phyloP scores from a whole-genome alignment of 2,888 invertebrate genomes.

The Lasius fuliginosus region DNA sequence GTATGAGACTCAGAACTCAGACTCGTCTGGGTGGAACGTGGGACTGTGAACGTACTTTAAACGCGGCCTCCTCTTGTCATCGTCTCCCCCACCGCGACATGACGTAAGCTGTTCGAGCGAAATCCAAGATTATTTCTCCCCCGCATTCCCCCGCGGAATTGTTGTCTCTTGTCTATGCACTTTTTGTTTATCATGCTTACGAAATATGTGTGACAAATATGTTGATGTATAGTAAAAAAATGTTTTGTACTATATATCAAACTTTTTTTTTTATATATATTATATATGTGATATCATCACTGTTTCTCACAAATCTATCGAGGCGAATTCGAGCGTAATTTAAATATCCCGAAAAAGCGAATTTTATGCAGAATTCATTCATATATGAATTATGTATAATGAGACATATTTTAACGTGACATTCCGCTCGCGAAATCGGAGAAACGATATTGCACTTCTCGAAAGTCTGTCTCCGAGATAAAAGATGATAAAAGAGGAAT shows the following conservation, averaged over 20 bases:
- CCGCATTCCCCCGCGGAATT: too few relatives aligned
- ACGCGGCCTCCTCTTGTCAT: neutral
- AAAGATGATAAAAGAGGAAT: neutral
- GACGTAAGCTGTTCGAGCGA: neutral
- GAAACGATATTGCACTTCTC: neutral
- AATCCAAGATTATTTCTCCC: neutral
- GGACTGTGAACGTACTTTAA: neutral
- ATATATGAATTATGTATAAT: neutral
- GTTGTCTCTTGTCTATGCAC: too few relatives aligned
- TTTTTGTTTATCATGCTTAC: neutral
- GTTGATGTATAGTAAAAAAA: too few relatives aligned
- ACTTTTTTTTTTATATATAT: too few relatives aligned
- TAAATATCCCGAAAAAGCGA: too few relatives aligned
- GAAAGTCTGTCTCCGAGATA: neutral
- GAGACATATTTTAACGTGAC: neutral
- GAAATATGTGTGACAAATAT: neutral
- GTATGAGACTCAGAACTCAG: too few relatives aligned
- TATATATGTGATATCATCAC: too few relatives aligned
- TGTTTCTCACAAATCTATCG: too few relatives aligned
- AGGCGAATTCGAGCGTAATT: neutral
- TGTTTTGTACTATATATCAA: too few relatives aligned
- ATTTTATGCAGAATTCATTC: neutral
- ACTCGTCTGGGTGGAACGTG: too few relatives aligned
- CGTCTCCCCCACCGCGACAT: too few relatives aligned
- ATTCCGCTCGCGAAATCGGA: neutral